Base-by-base conservation (phyloP, 1,140 invertebrate genomes). In the Euborellia annulipes region DNA sequence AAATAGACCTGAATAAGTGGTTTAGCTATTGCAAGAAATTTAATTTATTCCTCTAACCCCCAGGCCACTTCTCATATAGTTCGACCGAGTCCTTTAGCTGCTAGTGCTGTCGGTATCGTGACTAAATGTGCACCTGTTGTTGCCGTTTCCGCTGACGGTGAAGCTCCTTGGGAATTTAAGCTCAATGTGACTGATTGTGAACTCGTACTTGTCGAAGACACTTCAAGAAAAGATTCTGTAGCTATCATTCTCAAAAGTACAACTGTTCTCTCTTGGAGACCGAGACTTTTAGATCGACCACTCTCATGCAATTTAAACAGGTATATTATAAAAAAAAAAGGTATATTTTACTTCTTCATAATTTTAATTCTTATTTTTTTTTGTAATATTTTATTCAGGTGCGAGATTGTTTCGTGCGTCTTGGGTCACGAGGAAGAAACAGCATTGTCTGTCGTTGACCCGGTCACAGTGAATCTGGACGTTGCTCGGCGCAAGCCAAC, bases 121-220 rank as follows among this genome's bases (percentile, higher is more conserved):
- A 68, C 65, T 1, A 65, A 64, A 50, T 55, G 65, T 36, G 59
- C 62, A 32, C 64, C 66, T 3, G 51, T 66, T 14, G 50, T 62
- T 14, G 64, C 65, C 22, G 13, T 20, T 21, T 19, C 17, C 8
- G 43, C 38, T 6, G 39, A 51, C 37, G 45, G 41, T 47, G 54
- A 58, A 32, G 48, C 69, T 2, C 73, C 78, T 4, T 78, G 86
- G 58, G 88, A 94, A 62, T 63, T 96, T 14, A 91, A 93, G 62
- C 66, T 97, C 3, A 97, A 96, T 65, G 79, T 97, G 3, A 91
- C 87, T 0, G 88, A 97, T 60, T 96, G 90, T 2, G 90, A 97
- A 67, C 66, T 97, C 19, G 89, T 97, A 18, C 67, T 97, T 3
- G 83, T 97, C 0, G 93, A 97, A 63, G 81, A 96, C 58, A 79